Percentiles rank a stretch among this genome's conserved stretches.
These are phyloP conservation scores for Caranx melampygus DNA, from an alignment of 2,113 vertebrate species.

Conservation along the genomic window DNA sequence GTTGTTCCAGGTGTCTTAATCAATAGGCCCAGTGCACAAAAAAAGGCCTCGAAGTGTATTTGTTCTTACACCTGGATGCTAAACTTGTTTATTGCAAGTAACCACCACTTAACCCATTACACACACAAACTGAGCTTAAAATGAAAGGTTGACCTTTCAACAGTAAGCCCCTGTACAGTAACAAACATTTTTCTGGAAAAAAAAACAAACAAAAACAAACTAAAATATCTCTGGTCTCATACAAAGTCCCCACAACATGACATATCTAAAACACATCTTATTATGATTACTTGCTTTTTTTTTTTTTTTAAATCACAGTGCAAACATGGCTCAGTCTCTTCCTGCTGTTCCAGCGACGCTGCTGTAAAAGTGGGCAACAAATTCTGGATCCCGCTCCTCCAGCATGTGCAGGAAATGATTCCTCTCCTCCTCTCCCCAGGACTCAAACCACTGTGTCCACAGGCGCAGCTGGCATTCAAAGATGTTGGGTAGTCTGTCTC, in stretches of 20 bases:
- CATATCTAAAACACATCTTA: constrained; percentile 2
- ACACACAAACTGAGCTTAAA: neutral
- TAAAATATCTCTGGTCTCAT: neutral
- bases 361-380: constrained; percentile 87
- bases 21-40: neutral
- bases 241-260: neutral
- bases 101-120: neutral
- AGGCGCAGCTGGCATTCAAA: constrained; percentile 92
- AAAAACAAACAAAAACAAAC: neutral
- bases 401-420: constrained; percentile 88
- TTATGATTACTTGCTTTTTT: neutral
- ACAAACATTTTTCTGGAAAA: constrained; percentile 3
- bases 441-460: constrained; percentile 93
- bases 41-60: neutral
- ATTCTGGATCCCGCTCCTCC: constrained; percentile 85
- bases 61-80: neutral
- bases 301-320: neutral
- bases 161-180: constrained; percentile 3
- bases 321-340: constrained; percentile 72
- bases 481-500: constrained; percentile 87
- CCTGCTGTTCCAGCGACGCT: constrained; percentile 87
- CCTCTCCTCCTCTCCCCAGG: constrained; percentile 90
- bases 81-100: constrained; percentile 6
- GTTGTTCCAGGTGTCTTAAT: neutral
- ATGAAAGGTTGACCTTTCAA: constrained; percentile 7